Percentiles rank a stretch among this genome's conserved stretches.
These are phyloP conservation scores for Acleris emargana DNA, from an alignment of 2,888 invertebrate genomes.

Conservation along the genomic window DNA sequence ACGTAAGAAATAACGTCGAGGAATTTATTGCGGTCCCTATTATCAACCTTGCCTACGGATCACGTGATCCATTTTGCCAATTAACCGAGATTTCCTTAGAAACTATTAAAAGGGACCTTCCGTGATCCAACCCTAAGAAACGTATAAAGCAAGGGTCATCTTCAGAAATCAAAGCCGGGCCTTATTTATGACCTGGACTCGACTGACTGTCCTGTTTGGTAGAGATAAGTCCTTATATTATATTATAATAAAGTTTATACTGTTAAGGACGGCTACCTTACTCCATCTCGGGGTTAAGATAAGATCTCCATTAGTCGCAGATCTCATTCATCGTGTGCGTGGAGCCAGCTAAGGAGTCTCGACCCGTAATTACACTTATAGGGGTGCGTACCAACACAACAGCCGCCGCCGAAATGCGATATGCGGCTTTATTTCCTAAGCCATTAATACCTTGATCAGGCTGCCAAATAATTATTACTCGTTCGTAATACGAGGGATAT, in stretches of 20 bases:
- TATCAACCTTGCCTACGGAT: slow-evolving; percentile 47
- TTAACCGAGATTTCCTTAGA: slow-evolving; percentile 70
- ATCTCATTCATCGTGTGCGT: slow-evolving; percentile 76
- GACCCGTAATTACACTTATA: slow-evolving; percentile 68
- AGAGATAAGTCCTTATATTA: slow-evolving; percentile 73
- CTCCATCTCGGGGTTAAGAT: slow-evolving; percentile 70
- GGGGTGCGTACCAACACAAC: slow-evolving; percentile 55
- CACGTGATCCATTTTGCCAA: slow-evolving; percentile 70
- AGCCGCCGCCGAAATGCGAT: slow-evolving; percentile 54
- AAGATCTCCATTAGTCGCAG: slow-evolving; percentile 79
- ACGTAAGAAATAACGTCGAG: slow-evolving; percentile 45
- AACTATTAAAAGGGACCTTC: slow-evolving; percentile 76
- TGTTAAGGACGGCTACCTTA: slow-evolving; percentile 71
- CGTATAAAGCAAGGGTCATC: slow-evolving; percentile 68
- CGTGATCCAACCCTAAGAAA: slow-evolving; percentile 64
- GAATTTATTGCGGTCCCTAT: slow-evolving; percentile 53
- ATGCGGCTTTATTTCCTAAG: slow-evolving; percentile 47
- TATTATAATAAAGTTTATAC: slow-evolving; percentile 73
- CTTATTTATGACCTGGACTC: slow-evolving; percentile 78
- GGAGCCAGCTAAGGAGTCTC: slow-evolving; percentile 56
- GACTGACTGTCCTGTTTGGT: slow-evolving; percentile 62
- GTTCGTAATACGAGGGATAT: slow-evolving; percentile 16
- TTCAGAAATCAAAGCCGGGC: slow-evolving; percentile 78
- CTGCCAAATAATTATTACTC: slow-evolving; percentile 24
- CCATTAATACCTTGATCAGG: slow-evolving; percentile 35